Percentiles rank a stretch among this genome's conserved stretches.
phyloP scores from a whole-genome alignment of 2,888 invertebrate species.

The Scaptomyza caliginosa region DNA sequence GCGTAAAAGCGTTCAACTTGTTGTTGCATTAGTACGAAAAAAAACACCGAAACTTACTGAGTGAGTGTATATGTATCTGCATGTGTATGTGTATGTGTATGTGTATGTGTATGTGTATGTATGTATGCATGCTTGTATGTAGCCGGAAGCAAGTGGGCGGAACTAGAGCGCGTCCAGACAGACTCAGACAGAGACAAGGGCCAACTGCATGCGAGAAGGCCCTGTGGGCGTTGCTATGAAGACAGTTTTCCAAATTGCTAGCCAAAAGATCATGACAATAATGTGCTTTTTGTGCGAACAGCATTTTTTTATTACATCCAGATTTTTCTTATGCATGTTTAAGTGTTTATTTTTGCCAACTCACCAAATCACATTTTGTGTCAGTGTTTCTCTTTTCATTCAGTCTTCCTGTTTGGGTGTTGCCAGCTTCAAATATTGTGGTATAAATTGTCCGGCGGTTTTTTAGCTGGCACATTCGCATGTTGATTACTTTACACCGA shows the following conservation, averaged over 20 bases:
- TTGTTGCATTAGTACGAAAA: conserved; percentile 53
- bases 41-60: conserved; percentile 51
- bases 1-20: conserved; percentile 40
- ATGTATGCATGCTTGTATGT: conserved; percentile 5
- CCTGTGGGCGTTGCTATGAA: conserved; percentile 61
- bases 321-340: conserved; percentile 35
- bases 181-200: conserved; percentile 54
- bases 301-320: conserved; percentile 52
- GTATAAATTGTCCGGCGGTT: conserved; percentile 72
- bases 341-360: conserved; percentile 67
- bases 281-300: conserved; percentile 71
- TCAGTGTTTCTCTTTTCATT: conserved; percentile 5
- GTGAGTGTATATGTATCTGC: conserved; percentile 30
- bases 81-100: conserved; percentile 31
- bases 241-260: conserved; percentile 49
- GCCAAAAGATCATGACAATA: conserved; percentile 60
- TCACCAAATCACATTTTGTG: conserved; percentile 56
- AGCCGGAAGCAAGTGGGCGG: conserved; percentile 76
- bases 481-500: conserved; percentile 45
- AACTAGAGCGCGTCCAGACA: conserved; percentile 79
- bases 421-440: conserved; percentile 60
- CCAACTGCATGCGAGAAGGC: conserved; percentile 33
- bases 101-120: neutral
- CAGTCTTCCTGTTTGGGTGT: conserved; percentile 31
- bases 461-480: conserved; percentile 44